phyloP scores from a whole-genome alignment of 2,797 vertebrate species.

The Lindbergichthys nudifrons region DNA sequence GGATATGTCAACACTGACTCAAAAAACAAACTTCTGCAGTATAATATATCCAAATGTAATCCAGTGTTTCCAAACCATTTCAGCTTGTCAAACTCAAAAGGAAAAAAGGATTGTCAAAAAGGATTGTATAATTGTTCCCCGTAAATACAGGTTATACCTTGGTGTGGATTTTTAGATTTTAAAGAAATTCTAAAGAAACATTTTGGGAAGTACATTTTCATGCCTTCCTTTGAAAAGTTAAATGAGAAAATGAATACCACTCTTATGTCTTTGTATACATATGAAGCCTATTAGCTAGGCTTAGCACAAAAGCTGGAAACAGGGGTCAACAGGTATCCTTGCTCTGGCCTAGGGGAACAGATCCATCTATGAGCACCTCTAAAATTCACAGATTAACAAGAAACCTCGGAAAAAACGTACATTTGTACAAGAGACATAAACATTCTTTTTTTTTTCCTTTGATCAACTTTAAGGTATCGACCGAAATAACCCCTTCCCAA shows the following conservation, averaged over 20 bases:
- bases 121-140: not conserved
- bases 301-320: not conserved
- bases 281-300: not conserved
- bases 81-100: not conserved
- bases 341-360: not conserved
- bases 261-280: not conserved
- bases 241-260: not conserved
- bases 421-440: not conserved
- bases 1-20: not conserved
- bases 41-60: not conserved
- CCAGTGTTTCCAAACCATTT: not conserved
- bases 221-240: not conserved
- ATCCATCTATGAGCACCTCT: not conserved
- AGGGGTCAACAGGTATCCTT: not conserved
- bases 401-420: fast-evolving
- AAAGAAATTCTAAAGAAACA: not conserved
- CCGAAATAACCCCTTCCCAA: not conserved
- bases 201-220: not conserved
- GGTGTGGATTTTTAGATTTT: not conserved
- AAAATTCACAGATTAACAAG: not conserved
- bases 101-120: no score
- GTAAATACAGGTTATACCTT: no score
- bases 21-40: not conserved
- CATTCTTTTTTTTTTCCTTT: not conserved
- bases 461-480: not conserved